These are phyloP conservation scores for Zeugodacus cucurbitae DNA, from an alignment of 1,140 invertebrate genomes.

Conservation along the genomic window DNA sequence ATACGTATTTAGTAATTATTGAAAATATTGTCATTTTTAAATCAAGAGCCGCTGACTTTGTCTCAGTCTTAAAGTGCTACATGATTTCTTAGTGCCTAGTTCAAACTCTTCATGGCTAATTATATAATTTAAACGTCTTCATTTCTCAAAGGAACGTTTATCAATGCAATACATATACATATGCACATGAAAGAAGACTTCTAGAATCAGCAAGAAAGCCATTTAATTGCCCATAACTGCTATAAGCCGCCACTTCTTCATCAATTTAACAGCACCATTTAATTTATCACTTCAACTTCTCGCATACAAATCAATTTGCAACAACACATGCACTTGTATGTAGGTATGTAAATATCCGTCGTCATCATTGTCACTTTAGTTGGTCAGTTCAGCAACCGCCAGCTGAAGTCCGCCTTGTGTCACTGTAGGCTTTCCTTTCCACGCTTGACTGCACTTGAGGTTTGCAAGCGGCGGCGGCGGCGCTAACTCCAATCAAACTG, in stretches of 20 bases:
- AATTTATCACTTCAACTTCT: background rate
- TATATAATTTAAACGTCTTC: too few relatives aligned
- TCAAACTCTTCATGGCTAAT: too few relatives aligned
- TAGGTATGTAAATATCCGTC: background rate
- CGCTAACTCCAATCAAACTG: background rate
- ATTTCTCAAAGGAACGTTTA: too few relatives aligned
- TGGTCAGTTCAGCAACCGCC: background rate
- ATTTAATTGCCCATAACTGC: background rate
- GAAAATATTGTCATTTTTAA: too few relatives aligned
- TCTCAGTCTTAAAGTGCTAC: too few relatives aligned
- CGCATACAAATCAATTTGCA: background rate
- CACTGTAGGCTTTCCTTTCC: background rate
- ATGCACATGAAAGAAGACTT: background rate
- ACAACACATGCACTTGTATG: background rate
- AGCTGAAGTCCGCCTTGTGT: background rate
- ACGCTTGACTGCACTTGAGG: background rate
- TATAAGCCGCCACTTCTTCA: background rate
- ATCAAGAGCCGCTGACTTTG: too few relatives aligned
- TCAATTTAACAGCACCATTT: conserved; percentile 14
- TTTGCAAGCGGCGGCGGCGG: background rate
- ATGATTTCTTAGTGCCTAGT: too few relatives aligned
- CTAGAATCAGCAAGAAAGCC: background rate
- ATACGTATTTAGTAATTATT: too few relatives aligned
- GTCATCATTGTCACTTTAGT: too few relatives aligned
- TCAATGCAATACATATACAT: too few relatives aligned